These are phyloP conservation scores for Zaprionus taronus DNA, from an alignment of 1,140 invertebrate species.

Conservation along the genomic window DNA sequence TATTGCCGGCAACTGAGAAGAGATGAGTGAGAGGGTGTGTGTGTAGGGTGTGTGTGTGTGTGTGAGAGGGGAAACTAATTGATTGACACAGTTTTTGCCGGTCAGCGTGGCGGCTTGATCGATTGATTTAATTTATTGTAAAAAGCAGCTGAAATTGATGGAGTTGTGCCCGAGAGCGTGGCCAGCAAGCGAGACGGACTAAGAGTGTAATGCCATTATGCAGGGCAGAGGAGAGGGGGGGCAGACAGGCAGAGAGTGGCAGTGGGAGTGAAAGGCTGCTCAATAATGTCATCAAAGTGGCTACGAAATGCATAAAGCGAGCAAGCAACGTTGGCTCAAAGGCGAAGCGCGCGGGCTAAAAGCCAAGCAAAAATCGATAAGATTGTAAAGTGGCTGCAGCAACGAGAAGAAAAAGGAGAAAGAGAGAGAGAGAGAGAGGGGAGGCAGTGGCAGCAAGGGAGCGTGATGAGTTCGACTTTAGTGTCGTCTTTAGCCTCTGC, in stretches of 20 bases:
- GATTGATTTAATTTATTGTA: conserved; percentile 81
- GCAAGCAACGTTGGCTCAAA: conserved; percentile 34
- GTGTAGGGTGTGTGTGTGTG: conserved; percentile 17
- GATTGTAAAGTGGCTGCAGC: conserved; percentile 70
- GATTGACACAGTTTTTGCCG: conserved; percentile 79
- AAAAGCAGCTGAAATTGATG: conserved; percentile 80
- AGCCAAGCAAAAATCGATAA: conserved; percentile 75
- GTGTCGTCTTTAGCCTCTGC: conserved; percentile 47
- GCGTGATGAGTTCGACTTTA: conserved; percentile 33
- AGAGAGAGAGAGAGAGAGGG: neutral
- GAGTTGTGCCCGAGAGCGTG: conserved; percentile 44
- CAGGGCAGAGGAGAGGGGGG: conserved; percentile 29
- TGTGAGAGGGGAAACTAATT: conserved; percentile 64
- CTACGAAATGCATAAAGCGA: conserved; percentile 75
- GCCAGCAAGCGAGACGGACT: conserved; percentile 35
- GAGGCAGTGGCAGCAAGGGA: conserved; percentile 28
- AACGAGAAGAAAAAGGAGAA: conserved; percentile 2
- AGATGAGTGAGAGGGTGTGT: conserved; percentile 1
- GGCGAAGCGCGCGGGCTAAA: conserved; percentile 46
- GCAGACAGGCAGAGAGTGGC: conserved; percentile 1
- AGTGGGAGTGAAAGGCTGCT: conserved; percentile 21
- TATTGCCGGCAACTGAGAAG: conserved; percentile 51
- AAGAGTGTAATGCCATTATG: conserved; percentile 46
- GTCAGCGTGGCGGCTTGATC: conserved; percentile 64
- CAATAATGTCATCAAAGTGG: conserved; percentile 81